phyloP scores from a whole-genome alignment of 2,888 invertebrate genomes.

The Spisula solida region DNA sequence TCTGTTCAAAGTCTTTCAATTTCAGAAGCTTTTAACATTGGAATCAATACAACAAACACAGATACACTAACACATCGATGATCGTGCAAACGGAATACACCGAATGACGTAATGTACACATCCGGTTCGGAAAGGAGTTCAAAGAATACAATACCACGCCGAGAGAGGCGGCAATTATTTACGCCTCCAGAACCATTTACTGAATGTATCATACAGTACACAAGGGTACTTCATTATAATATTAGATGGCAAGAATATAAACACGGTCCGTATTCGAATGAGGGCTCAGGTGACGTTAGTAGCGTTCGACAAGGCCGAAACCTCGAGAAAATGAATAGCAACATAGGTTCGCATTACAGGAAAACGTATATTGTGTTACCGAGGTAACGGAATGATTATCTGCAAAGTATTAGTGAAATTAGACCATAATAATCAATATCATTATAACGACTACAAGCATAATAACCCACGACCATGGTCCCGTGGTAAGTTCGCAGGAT shows the following conservation, averaged over 20 bases:
- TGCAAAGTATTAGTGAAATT: neutral
- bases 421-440: neutral
- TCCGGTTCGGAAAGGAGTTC: neutral
- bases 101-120: neutral
- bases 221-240: neutral
- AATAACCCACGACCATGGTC: no score
- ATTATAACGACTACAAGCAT: no score
- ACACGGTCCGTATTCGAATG: neutral
- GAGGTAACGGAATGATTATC: neutral
- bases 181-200: constrained; percentile 5
- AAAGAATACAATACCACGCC: neutral
- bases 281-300: neutral
- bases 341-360: neutral
- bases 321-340: neutral
- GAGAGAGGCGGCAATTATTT: neutral
- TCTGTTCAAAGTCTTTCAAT: no score
- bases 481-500: no score
- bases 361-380: neutral
- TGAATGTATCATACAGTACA: neutral
- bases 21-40: neutral
- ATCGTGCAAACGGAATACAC: neutral
- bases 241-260: neutral
- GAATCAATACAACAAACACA: constrained; percentile 16
- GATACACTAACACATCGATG: neutral
- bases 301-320: neutral